Percentiles rank a stretch among this genome's conserved stretches.
Evolutionary conservation across 2,888 invertebrate species (phyloP).

Genomic region (Drosophila villosipedis): DNA sequence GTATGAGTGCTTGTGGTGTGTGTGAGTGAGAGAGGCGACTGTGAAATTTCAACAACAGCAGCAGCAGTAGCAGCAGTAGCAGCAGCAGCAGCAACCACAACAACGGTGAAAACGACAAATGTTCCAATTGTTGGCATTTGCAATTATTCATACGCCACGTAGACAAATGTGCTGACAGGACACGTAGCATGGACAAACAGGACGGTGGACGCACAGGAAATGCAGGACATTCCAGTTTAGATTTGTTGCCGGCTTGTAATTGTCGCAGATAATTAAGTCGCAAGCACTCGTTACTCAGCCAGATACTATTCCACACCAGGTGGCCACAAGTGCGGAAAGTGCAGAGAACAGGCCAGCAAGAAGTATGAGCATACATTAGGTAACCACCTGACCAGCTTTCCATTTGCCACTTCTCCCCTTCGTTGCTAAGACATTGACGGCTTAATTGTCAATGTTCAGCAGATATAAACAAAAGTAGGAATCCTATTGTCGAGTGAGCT

Average conservation of each 20-base stretch:
- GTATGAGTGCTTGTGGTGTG: conserved; percentile 1
- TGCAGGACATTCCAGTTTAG: conserved; percentile 75
- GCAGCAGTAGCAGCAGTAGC: conserved; percentile 23
- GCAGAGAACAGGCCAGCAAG: neutral
- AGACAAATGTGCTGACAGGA: conserved; percentile 81
- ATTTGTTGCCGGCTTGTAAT: conserved; percentile 78
- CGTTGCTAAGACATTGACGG: neutral
- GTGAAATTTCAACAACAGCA: conserved; percentile 40
- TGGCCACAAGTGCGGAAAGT: conserved; percentile 23
- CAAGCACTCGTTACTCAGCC: conserved; percentile 60
- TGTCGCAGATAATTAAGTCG: conserved; percentile 79
- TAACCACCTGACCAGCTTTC: conserved; percentile 4
- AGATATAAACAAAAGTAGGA: conserved; percentile 53
- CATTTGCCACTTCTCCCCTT: neutral
- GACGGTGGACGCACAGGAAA: conserved; percentile 40
- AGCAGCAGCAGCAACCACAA: conserved; percentile 22
- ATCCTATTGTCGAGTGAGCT: neutral
- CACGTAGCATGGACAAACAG: conserved; percentile 48
- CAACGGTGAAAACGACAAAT: conserved; percentile 56
- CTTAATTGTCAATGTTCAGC: conserved; percentile 27
- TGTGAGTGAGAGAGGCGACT: neutral
- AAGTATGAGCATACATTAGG: conserved; percentile 28
- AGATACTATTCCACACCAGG: conserved; percentile 19
- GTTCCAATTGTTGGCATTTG: conserved; percentile 78
- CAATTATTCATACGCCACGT: conserved; percentile 81